phyloP scores from a whole-genome alignment of 2,797 vertebrate species.

The Perodicticus potto region DNA sequence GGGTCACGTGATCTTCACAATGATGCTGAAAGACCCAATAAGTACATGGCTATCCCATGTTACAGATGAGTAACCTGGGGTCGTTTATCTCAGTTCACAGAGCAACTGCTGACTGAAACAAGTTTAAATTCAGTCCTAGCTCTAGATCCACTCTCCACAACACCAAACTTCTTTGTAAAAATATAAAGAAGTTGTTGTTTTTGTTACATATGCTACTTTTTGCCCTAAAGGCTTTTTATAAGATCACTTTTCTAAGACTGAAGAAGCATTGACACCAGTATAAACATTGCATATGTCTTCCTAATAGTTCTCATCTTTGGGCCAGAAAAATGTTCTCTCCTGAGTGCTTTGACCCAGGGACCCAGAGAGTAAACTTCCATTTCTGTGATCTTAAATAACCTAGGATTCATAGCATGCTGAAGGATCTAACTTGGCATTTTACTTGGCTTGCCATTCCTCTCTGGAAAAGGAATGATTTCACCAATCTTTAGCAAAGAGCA shows the following conservation, averaged over 20 bases:
- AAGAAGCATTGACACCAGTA: not conserved
- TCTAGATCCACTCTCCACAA: not conserved
- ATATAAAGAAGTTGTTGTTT: not conserved
- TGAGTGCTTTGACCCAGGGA: not conserved
- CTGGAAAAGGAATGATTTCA: not conserved
- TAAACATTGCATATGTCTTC: constrained; percentile 11
- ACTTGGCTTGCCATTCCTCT: not conserved
- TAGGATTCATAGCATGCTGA: constrained; percentile 38
- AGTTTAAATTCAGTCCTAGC: not conserved
- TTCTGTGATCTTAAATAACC: constrained; percentile 53
- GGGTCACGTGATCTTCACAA: not conserved
- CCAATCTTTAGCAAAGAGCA: not conserved
- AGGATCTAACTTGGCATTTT: constrained; percentile 21
- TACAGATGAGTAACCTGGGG: not conserved
- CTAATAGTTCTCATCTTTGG: not conserved
- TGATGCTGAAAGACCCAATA: not conserved
- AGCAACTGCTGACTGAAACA: not conserved
- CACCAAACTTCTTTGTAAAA: not conserved
- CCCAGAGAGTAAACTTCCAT: not conserved
- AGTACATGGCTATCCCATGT: not conserved
- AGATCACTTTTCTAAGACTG: not conserved
- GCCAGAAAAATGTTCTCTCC: not conserved
- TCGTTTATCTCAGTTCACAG: not conserved
- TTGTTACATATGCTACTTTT: not conserved
- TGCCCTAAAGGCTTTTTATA: not conserved